A percentile compares a stretch with the other conserved stretches of the same genome.
Conservation (phyloP, 2,113 vertebrate genomes). For the Chiloscyllium plagiosum region DNA sequence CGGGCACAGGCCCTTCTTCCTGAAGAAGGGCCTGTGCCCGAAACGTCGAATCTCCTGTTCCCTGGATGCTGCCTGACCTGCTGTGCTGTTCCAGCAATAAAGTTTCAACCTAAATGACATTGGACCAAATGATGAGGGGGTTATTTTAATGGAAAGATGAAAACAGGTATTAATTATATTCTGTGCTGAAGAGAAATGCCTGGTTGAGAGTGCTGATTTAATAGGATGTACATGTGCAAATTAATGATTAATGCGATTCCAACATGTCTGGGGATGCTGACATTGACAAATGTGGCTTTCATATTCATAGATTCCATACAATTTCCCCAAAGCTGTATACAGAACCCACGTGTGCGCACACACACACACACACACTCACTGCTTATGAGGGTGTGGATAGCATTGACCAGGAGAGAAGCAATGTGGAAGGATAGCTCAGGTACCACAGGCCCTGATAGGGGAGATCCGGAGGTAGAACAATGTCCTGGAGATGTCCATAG, state of each 20-base stretch:
- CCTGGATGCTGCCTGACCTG: too few species aligned
- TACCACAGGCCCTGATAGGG: neutral
- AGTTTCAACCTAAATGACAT: conserved; percentile 43
- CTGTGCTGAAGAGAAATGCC: neutral
- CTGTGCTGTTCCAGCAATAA: too few species aligned
- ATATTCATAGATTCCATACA: neutral
- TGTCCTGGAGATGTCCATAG: neutral
- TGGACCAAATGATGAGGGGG: neutral
- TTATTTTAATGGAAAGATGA: neutral
- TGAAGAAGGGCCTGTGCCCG: too few species aligned
- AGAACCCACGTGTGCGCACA: too few species aligned
- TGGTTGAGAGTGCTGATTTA: neutral
- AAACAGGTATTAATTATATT: neutral
- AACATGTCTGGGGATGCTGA: neutral
- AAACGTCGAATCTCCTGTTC: too few species aligned
- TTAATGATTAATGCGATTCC: neutral
- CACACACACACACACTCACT: neutral
- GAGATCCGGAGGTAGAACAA: neutral
- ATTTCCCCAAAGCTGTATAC: neutral
- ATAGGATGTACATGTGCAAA: neutral
- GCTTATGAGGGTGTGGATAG: neutral
- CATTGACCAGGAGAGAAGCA: neutral
- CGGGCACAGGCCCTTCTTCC: too few species aligned
- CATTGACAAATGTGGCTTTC: neutral
- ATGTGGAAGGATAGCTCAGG: neutral